Evolutionary conservation across 2,888 invertebrate species (phyloP), one percentile per base, ranked within the genome.

Genomic region (Folsomia manolachei): DNA sequence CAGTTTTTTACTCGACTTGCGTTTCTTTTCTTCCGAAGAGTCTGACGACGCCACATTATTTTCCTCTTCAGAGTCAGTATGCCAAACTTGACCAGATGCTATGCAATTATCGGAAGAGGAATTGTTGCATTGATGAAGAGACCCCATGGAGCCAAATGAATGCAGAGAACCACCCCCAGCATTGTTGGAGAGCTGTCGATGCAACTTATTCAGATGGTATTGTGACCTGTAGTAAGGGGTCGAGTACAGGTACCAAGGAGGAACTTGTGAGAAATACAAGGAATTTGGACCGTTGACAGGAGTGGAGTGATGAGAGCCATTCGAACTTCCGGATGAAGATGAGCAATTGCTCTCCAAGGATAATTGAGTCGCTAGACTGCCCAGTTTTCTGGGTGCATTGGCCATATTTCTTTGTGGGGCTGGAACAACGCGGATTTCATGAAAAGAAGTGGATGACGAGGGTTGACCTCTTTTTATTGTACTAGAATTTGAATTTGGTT

Each of bases 181-280:
- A 19, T 74, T 63, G 18, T 69, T 68, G 62, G 69, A 74, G n/a
- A 71, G 56, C 63, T 76, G 71, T 19, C 71, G 72, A 2, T 74
- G 72, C 53, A 76, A 26, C 52, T 72, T 76, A 65, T 74, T 72
- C 62, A 74, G 69, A 61, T 74, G 68, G 69, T 74, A 76, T 39
- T 70, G 71, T 63, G 76, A 76, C 51, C 71, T 69, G 62, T 71
- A 71, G 61, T 72, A 70, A 18, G 70, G 63, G 23, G 70, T 69
- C 1, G 72, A 68, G 18, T 71, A 68, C 11, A 75, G 56, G 23
- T 70, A 74, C 76, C 76, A 76, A 7, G 73, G 71, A 9, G 73
- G 70, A 19, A 60, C 68, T 7, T 64, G 56, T 1, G 23, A 68
- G 19, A 69, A 71, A 1, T 56, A 21, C 14, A 72, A 69, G 11